Evolutionary conservation across 37 sponge, comb jelly and placozoan genomes (phyloP), one percentile per base, ranked within the genome.

Genomic region (Lycopodina hypogea): DNA sequence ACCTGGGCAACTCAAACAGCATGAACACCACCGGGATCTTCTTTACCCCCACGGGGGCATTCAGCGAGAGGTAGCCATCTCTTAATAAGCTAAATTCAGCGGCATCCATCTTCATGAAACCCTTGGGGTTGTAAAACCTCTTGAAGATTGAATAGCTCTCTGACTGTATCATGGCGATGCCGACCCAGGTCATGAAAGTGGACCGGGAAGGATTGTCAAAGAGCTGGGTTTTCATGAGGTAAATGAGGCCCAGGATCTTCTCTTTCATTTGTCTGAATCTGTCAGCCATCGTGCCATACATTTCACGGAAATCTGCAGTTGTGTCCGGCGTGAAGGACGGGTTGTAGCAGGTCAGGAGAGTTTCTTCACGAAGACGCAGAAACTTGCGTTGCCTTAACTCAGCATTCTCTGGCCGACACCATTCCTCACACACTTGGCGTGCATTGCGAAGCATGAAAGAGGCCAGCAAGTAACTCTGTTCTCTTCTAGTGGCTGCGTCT

Each of bases 11-110:
- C 58, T 91, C 92, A 39, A 81, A 86, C 23, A 91, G 63, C 28
- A 91, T 57, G 50, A 91, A 83, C 0, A 86, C 75, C 3, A 91
- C 76, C 0, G 86, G 92, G 26, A 91, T 83, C 41, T 86, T 87
- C 68, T 80, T 83, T 24, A 91, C 61, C 26, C 78, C 84, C 53
- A 78, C 45, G 15, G 89, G 84, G 28, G 83, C 68, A 51, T 91
- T 48, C 15, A 79, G 74, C 1, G 77, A 55, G 9, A 86, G 67
- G 71, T 82, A 91, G 28, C 66, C 76, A 14, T 91, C 71, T 32
- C 70, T 63, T 1, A 91, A 41, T 4, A 41, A 68, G 17, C 63
- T 34, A 65, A 77, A 90, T n/a, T 80, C 81, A 19, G 62, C 32
- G 30, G 61, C 32, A 15, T 77, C 87, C 33, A 83, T 23, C 35